Conservation (phyloP, 2,888 invertebrate species). For the Norana najaformis region DNA sequence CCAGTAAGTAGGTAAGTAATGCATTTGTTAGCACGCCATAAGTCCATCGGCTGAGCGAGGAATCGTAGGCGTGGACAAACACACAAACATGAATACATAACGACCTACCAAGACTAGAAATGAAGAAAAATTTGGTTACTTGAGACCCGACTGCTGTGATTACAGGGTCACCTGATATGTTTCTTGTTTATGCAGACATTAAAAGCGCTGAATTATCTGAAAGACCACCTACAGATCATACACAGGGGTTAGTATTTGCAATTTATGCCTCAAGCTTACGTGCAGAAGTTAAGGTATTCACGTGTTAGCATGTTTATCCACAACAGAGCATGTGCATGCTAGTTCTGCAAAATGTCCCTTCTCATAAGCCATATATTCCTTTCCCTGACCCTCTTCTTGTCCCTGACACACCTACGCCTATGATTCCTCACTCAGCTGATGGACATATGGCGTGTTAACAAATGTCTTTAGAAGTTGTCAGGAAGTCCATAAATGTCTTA, state of each 20-base stretch:
- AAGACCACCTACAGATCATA: conserved; percentile 94
- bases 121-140: not conserved
- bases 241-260: conserved; percentile 71
- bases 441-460: too few species aligned
- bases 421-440: too few species aligned
- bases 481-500: too few species aligned
- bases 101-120: too few species aligned
- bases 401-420: too few species aligned
- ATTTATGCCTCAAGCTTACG: not conserved
- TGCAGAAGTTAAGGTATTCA: not conserved
- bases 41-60: too few species aligned
- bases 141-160: not conserved
- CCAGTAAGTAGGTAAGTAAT: too few species aligned
- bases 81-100: too few species aligned
- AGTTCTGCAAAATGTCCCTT: too few species aligned
- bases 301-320: not conserved
- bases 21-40: too few species aligned
- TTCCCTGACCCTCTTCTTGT: not conserved
- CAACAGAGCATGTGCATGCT: not conserved
- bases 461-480: too few species aligned
- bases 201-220: conserved; percentile 94
- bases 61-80: too few species aligned
- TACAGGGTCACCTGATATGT: not conserved
- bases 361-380: not conserved
- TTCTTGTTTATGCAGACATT: conserved; percentile 70